A percentile compares a stretch with the other conserved stretches of the same genome.
Evolutionary conservation across 2,113 vertebrate genomes (phyloP).

Genomic region (Vireo altiloquus): DNA sequence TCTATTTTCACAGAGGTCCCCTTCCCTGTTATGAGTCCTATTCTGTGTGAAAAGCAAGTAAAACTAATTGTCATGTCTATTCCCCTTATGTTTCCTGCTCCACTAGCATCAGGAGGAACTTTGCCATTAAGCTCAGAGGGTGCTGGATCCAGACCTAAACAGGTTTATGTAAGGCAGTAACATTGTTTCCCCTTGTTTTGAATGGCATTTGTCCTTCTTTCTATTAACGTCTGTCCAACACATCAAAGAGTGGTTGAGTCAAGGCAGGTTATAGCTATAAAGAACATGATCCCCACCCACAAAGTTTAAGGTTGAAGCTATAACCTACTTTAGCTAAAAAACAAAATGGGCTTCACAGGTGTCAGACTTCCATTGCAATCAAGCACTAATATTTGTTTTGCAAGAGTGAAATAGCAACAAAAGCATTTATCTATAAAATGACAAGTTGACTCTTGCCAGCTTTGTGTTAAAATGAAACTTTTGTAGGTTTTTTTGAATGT

Average conservation of each 20-base stretch:
- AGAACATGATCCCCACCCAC: background rate
- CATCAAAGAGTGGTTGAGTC: background rate
- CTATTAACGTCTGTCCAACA: background rate
- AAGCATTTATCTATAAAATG: background rate
- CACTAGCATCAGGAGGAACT: background rate
- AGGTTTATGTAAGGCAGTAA: background rate
- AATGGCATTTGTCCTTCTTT: background rate
- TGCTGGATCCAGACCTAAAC: background rate
- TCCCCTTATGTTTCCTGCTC: constrained; percentile 1
- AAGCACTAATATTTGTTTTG: background rate
- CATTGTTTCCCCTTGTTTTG: constrained; percentile 4
- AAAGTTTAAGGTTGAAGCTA: background rate
- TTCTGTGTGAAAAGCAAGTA: background rate
- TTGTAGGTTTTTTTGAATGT: background rate
- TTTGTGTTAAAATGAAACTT: constrained; percentile 33
- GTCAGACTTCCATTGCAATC: constrained; percentile 29
- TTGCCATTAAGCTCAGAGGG: background rate
- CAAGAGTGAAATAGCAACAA: constrained; percentile 17
- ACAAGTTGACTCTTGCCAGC: background rate
- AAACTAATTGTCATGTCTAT: background rate
- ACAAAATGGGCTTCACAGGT: constrained; percentile 49
- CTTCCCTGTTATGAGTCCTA: background rate
- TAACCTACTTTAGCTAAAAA: constrained; percentile 5
- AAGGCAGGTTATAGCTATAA: background rate
- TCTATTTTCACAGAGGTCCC: background rate